Evolutionary conservation across 2,113 vertebrate species (phyloP).

Genomic region (Ophthalmolycus amberensis): DNA sequence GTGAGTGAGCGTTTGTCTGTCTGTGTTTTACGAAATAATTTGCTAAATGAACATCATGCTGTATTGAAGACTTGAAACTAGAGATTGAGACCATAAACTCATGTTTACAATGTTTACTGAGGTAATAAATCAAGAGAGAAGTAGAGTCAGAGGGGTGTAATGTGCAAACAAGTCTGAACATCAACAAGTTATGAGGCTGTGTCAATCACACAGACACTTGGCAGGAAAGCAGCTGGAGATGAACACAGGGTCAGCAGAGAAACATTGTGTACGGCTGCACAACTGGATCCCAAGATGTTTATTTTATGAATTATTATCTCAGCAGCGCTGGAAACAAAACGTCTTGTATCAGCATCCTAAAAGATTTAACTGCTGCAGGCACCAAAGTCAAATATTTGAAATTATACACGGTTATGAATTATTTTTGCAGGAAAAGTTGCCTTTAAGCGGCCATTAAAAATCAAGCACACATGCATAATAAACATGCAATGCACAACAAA

Average conservation of each 20-base stretch:
- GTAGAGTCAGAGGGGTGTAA: too few species aligned
- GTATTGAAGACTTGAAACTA: too few species aligned
- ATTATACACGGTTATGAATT: neutral
- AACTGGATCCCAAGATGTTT: neutral
- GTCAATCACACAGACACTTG: neutral
- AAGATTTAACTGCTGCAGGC: neutral
- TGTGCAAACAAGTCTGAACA: neutral
- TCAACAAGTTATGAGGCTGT: neutral
- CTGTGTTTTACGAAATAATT: slow-evolving; percentile 16
- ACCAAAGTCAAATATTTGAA: neutral
- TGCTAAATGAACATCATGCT: too few species aligned
- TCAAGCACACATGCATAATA: neutral
- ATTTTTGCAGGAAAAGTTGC: neutral
- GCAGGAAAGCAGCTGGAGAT: neutral
- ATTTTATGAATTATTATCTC: neutral
- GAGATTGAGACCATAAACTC: too few species aligned
- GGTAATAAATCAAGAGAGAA: too few species aligned
- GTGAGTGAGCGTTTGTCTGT: slow-evolving; percentile 26
- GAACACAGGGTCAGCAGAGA: neutral
- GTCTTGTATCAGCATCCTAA: neutral
- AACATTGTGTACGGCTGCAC: neutral
- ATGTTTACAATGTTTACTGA: too few species aligned
- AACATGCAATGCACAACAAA: neutral
- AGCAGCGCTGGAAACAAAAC: neutral
- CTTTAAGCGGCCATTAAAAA: slow-evolving; percentile 24